Conservation (phyloP, 2,888 invertebrate species). For the Ornithoptera priamus region DNA sequence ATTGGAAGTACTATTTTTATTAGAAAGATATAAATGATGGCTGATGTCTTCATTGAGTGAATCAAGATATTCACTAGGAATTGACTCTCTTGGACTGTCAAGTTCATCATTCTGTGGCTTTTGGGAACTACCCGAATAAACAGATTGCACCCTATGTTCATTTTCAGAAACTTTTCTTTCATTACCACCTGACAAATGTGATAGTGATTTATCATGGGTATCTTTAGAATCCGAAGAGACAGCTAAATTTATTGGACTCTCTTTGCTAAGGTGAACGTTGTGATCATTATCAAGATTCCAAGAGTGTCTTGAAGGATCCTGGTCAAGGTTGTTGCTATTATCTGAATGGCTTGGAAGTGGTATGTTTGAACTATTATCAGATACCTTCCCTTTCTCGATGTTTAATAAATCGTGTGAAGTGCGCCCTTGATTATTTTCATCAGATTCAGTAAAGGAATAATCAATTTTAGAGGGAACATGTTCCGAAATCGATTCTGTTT, state of each 20-base stretch:
- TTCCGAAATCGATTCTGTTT: constrained; percentile 71
- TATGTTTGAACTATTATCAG: constrained; percentile 42
- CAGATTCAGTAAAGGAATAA: constrained; percentile 56
- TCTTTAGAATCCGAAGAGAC: constrained; percentile 65
- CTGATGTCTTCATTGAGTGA: constrained; percentile 64
- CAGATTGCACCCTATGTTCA: constrained; percentile 5
- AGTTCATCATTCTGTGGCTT: constrained; percentile 38
- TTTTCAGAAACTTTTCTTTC: constrained; percentile 3
- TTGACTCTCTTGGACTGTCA: constrained; percentile 48
- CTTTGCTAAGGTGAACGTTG: constrained; percentile 65
- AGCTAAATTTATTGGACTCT: constrained; percentile 66
- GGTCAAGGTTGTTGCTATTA: constrained; percentile 33
- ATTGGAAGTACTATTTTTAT: constrained; percentile 40
- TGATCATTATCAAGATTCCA: constrained; percentile 60
- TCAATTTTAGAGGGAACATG: constrained; percentile 66
- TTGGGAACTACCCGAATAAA: constrained; percentile 11
- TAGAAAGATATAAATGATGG: constrained; percentile 37
- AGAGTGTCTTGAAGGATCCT: constrained; percentile 56
- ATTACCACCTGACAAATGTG: constrained; percentile 30
- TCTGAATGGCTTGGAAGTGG: constrained; percentile 43
- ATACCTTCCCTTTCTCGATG: constrained; percentile 40
- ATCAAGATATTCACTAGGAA: constrained; percentile 60
- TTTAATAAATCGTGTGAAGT: constrained; percentile 44
- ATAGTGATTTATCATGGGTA: constrained; percentile 40
- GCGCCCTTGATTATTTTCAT: constrained; percentile 41